A percentile compares a stretch with the other conserved stretches of the same genome.
Evolutionary conservation across 1,140 invertebrate species (phyloP).

Genomic region (Drosophila chauvacae): DNA sequence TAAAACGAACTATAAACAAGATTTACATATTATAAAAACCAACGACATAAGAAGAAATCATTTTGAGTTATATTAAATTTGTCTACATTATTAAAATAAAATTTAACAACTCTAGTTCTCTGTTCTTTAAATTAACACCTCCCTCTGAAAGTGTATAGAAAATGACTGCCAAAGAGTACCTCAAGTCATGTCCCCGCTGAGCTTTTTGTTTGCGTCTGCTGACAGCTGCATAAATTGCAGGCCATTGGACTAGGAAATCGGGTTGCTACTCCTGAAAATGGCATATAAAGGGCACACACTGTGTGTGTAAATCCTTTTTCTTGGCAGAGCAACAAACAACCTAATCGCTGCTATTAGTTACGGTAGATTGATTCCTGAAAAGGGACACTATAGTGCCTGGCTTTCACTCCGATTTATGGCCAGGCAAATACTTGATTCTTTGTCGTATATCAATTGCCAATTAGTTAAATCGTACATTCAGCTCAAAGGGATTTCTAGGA

Average conservation of each 20-base stretch:
- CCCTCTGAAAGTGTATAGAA: not conserved
- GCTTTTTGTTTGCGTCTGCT: conserved; percentile 32
- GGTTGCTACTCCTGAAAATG: conserved; percentile 2
- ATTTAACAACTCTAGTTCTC: not conserved
- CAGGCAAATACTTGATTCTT: conserved; percentile 14
- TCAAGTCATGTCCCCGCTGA: conserved; percentile 24
- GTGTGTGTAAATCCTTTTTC: conserved; percentile 21
- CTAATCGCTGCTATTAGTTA: conserved; percentile 39
- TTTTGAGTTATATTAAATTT: too few species aligned
- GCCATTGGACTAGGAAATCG: conserved; percentile 23
- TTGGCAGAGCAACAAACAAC: conserved; percentile 1
- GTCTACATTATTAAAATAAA: not conserved
- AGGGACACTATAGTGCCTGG: not conserved
- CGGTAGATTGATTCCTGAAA: conserved; percentile 16
- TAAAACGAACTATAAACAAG: too few species aligned
- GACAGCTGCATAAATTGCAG: conserved; percentile 69
- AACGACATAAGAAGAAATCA: too few species aligned
- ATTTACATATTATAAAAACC: not conserved
- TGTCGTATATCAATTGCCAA: conserved; percentile 4
- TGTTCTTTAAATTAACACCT: not conserved
- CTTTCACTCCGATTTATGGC: conserved; percentile 13
- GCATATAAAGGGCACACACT: conserved; percentile 1
- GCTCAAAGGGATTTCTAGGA: not conserved
- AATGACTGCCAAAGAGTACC: not conserved
- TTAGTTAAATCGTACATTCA: conserved; percentile 5